These are phyloP conservation scores for Pycnomerus fuliginosus DNA, from an alignment of 2,888 invertebrate species.

Conservation along the genomic window DNA sequence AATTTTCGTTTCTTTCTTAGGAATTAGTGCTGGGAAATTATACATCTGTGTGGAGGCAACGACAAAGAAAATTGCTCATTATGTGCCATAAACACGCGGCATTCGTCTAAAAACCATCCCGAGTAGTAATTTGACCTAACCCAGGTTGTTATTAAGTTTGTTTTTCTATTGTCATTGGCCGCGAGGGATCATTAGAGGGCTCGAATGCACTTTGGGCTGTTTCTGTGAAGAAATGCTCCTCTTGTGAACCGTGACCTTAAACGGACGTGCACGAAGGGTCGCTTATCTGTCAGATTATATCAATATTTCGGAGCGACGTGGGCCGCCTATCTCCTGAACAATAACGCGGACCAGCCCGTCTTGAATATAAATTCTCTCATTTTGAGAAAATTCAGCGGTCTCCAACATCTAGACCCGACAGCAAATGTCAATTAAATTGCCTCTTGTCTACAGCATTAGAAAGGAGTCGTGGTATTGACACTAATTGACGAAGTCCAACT, in stretches of 20 bases:
- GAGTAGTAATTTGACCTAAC: constrained; percentile 31
- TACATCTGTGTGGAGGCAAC: constrained; percentile 10
- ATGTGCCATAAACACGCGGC: constrained; percentile 31
- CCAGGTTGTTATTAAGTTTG: constrained; percentile 17
- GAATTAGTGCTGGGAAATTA: constrained; percentile 17
- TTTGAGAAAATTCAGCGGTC: constrained; percentile 42
- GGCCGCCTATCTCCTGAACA: constrained; percentile 44
- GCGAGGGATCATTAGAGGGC: constrained; percentile 38
- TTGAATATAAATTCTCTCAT: constrained; percentile 51
- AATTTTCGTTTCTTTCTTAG: constrained; percentile 3
- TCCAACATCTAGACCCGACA: too few species aligned
- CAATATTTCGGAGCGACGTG: constrained; percentile 50
- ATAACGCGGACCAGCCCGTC: constrained; percentile 31
- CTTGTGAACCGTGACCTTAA: neutral
- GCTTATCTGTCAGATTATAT: constrained; percentile 50
- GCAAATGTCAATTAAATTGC: too few species aligned
- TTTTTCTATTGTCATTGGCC: constrained; percentile 36
- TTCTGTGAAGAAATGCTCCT: neutral
- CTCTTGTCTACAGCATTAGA: too few species aligned
- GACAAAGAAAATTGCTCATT: constrained; percentile 34
- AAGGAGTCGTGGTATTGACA: too few species aligned
- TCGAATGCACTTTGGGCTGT: neutral
- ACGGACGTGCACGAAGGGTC: constrained; percentile 14
- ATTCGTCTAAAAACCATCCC: constrained; percentile 30
- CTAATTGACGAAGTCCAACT: constrained; percentile 20